Evolutionary conservation across 2,888 invertebrate species (phyloP).

Genomic region (Erynnis tages): DNA sequence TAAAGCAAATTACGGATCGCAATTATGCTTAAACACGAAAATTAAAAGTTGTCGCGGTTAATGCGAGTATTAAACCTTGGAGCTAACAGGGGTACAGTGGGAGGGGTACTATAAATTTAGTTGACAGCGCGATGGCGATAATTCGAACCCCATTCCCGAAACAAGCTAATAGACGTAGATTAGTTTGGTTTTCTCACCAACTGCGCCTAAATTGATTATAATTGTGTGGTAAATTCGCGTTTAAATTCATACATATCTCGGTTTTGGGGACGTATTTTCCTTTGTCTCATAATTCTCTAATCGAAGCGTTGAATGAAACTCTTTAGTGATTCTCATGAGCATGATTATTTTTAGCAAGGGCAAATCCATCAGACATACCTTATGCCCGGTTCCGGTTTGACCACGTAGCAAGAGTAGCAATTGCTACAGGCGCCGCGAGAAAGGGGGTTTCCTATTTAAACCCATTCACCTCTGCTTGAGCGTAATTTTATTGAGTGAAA

Average conservation of each 20-base stretch:
- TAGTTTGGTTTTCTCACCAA: constrained; percentile 13
- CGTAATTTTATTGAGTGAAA: too few relatives aligned
- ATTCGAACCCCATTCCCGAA: constrained; percentile 15
- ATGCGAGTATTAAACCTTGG: constrained; percentile 20
- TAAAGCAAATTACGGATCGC: constrained; percentile 28
- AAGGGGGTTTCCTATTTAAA: too few relatives aligned
- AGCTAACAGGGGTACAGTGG: not conserved
- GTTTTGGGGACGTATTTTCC: not conserved
- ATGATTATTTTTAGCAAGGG: too few relatives aligned
- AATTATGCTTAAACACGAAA: constrained; percentile 29
- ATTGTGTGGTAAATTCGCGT: not conserved
- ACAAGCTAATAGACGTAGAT: constrained; percentile 23
- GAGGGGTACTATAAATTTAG: constrained; percentile 23
- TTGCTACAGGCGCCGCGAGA: too few relatives aligned
- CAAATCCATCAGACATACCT: too few relatives aligned
- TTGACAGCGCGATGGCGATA: constrained; percentile 23
- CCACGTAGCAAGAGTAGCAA: too few relatives aligned
- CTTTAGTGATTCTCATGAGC: too few relatives aligned
- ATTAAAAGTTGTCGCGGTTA: constrained; percentile 28
- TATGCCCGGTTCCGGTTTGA: too few relatives aligned
- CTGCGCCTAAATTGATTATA: constrained; percentile 26
- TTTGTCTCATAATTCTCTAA: too few relatives aligned
- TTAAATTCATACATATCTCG: not conserved
- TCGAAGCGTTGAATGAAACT: too few relatives aligned
- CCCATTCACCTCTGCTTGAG: too few relatives aligned